Base-by-base conservation (phyloP, 1,140 invertebrate genomes). In the Camponotus vicinus region DNA sequence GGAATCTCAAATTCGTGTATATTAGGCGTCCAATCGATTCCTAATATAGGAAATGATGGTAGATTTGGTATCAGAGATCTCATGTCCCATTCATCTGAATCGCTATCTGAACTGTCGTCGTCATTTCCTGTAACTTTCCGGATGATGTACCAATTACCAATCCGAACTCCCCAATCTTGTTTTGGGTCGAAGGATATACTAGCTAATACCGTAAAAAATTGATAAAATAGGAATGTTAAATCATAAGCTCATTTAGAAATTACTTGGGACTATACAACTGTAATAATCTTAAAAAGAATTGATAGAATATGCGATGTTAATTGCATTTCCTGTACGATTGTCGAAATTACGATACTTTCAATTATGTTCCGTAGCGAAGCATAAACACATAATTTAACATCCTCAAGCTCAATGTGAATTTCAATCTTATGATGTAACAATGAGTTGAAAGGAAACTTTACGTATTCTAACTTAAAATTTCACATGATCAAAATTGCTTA, bases 91-190 rank as follows among this genome's bases (percentile, higher is more conserved):
- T 91, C 66, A 18, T 71, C 37, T 59, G 76, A 67, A 49, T 78
- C 55, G 1, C 78, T 64, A 1, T 78, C 45, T 55, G 40, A 40
- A n/a, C 7, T 32, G 9, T 63, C 59, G 15, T 52, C 9, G 49
- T 27, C 27, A 27, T 71, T 8, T 11, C 13, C 85, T 59, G 42
- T 37, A 70, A 40, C 34, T 85, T 92, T 93, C 42, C 83, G 86
- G 63, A 94, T 93, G 27, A 93, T 84, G 63, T 93, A 93, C 94
- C 93, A 94, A 21, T 90, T 90, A 4, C 92, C 92, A 49, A 94
- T 8, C 18, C 83, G 92, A 59, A 94, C 92, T 13, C 92, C 92
- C 92, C 92, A 92, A 88, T 94, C 93, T n/a, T 76, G 66, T 32
- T 89, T 85, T n/a, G 91, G 89, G 71, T 93, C 86, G 32, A 93